These are phyloP conservation scores for Temnopleurus reevesii DNA, from an alignment of 53 echinoderm and acorn worm species.

Conservation along the genomic window DNA sequence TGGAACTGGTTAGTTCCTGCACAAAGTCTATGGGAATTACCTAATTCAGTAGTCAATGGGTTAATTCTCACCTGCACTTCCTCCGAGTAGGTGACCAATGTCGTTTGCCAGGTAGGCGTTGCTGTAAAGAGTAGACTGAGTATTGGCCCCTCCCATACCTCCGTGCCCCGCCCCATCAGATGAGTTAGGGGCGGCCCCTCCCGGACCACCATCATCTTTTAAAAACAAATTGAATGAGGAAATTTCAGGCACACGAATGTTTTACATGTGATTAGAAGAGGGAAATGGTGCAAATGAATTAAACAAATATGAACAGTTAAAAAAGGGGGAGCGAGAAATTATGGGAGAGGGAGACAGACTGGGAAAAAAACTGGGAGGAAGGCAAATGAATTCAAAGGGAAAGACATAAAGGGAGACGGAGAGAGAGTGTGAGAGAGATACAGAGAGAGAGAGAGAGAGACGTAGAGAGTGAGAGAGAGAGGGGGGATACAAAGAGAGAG, in stretches of 20 bases:
- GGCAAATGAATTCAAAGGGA: not conserved
- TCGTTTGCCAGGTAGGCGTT: constrained; percentile 62
- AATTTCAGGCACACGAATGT: too few relatives aligned
- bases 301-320: not conserved
- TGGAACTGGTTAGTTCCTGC: too few relatives aligned
- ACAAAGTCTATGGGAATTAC: too few relatives aligned
- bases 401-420: not conserved
- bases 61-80: constrained; percentile 67
- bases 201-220: constrained; percentile 55
- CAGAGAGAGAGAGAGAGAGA: not conserved
- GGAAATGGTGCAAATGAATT: not conserved
- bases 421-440: not conserved
- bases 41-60: too few relatives aligned
- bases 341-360: not conserved
- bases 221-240: too few relatives aligned
- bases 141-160: constrained; percentile 1
- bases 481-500: not conserved
- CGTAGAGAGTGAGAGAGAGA: not conserved
- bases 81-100: constrained; percentile 56
- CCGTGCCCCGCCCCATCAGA: constrained; percentile 56
- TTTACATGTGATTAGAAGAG: too few relatives aligned
- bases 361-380: not conserved
- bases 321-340: not conserved
- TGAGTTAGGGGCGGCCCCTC: constrained; percentile 15
- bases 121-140: constrained; percentile 11